These are phyloP conservation scores for Balaenoptera acutorostrata DNA, from an alignment of 2,113 vertebrate genomes.

Conservation along the genomic window DNA sequence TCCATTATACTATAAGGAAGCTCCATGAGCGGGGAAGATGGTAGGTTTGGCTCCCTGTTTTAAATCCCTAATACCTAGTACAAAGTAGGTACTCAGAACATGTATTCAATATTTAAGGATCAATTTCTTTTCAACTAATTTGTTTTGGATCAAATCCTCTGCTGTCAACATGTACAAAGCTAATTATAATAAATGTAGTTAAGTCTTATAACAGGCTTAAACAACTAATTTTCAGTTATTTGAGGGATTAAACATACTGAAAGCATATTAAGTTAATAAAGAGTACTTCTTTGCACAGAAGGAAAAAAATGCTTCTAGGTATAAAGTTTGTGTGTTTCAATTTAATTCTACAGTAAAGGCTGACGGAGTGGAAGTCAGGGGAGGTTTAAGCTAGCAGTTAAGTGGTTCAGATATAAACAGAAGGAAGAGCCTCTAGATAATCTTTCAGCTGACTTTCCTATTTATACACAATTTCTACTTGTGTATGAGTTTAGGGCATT, in stretches of 20 bases:
- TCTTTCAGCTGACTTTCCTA: background rate
- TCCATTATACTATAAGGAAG: background rate
- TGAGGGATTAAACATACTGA: background rate
- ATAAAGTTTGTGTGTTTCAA: background rate
- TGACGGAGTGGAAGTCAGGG: background rate
- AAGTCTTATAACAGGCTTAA: background rate
- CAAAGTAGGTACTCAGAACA: background rate
- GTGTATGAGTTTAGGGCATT: background rate
- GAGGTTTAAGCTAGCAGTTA: background rate
- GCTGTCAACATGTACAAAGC: background rate
- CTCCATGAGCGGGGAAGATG: background rate
- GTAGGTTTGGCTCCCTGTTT: background rate
- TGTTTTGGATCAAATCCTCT: conserved; percentile 12
- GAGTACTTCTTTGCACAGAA: background rate
- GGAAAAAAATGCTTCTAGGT: background rate
- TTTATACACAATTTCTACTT: conserved; percentile 27
- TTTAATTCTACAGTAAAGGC: conserved; percentile 30
- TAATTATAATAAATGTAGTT: background rate
- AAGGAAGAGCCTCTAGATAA: background rate
- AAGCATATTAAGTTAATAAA: background rate
- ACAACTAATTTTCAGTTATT: background rate
- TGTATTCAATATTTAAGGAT: conserved; percentile 10
- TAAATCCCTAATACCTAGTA: background rate
- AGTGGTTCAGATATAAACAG: background rate
- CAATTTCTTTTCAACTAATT: background rate